Percentiles rank a stretch among this genome's conserved stretches.
phyloP scores from a whole-genome alignment of 2,888 invertebrate species.

The Lepetodrilus schrolli region DNA sequence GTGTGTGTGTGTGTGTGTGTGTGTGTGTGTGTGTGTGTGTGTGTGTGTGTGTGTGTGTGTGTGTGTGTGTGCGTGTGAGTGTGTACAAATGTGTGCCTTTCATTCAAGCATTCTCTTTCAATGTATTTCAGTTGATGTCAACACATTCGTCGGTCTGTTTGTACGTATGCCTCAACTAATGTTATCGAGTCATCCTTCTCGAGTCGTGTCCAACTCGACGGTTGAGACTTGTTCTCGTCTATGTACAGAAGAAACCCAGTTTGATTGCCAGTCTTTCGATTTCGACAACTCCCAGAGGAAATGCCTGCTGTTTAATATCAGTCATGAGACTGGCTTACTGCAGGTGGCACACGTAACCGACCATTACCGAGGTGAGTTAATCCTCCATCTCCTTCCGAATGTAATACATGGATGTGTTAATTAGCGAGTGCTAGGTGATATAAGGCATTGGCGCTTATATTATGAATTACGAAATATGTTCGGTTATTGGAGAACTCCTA shows the following conservation, averaged over 20 bases:
- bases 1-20: no score
- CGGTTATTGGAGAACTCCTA: background rate
- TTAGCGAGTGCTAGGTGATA: no score
- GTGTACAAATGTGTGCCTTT: no score
- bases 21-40: no score
- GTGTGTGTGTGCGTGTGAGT: no score
- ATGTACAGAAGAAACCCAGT: constrained; percentile 58
- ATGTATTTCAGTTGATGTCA: constrained; percentile 35
- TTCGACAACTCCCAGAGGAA: constrained; percentile 58
- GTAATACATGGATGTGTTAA: no score
- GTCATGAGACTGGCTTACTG: constrained; percentile 61
- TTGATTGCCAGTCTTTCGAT: constrained; percentile 71
- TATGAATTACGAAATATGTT: no score
- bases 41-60: no score
- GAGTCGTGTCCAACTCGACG: constrained; percentile 52
- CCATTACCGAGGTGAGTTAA: constrained; percentile 70
- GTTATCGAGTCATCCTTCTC: constrained; percentile 56
- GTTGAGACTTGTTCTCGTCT: constrained; percentile 61
- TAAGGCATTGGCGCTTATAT: no score
- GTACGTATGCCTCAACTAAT: constrained; percentile 56
- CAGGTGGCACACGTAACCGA: constrained; percentile 59
- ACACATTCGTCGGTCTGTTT: constrained; percentile 53
- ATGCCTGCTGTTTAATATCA: constrained; percentile 66
- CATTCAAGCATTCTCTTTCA: no score
- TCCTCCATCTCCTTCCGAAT: no score